Conservation (phyloP, 1,140 invertebrate species). For the Penaeus vannamei region DNA sequence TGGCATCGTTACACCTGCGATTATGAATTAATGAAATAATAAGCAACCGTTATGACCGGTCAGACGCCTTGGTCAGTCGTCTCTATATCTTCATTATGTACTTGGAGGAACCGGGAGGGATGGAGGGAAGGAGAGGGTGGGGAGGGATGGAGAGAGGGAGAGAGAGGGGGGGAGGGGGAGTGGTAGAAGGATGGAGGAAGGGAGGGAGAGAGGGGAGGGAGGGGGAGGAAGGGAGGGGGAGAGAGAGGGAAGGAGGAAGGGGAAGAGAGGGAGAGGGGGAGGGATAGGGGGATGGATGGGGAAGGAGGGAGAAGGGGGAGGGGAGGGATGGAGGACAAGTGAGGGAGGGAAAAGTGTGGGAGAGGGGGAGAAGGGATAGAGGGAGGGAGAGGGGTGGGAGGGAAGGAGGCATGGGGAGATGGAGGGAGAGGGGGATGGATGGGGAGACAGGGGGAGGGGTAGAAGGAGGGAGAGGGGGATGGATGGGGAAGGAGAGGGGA, state of each 20-base stretch:
- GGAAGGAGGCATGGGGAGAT: background rate
- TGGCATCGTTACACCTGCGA: constrained; percentile 49
- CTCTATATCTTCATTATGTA: constrained; percentile 53
- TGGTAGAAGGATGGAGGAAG: background rate
- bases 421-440: background rate
- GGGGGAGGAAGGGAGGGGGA: background rate
- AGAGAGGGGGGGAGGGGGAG: background rate
- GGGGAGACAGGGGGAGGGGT: background rate
- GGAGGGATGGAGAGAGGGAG: background rate
- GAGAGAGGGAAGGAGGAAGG: background rate
- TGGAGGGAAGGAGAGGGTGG: background rate
- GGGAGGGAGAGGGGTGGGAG: background rate
- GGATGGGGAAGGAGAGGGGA: background rate
- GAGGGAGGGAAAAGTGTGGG: background rate
- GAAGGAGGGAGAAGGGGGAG: background rate
- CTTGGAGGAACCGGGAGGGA: background rate
- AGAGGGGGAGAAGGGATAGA: background rate
- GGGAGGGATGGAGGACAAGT: background rate
- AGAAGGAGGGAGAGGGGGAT: background rate
- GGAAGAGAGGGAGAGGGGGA: background rate
- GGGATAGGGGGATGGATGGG: background rate
- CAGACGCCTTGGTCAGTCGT: constrained; percentile 7
- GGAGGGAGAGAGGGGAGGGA: background rate
- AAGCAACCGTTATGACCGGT: constrained; percentile 54
- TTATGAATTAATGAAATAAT: constrained; percentile 64